Evolutionary conservation across 2,888 invertebrate species (phyloP), one percentile per base, ranked within the genome.

Genomic region (Watsonalla cultraria): DNA sequence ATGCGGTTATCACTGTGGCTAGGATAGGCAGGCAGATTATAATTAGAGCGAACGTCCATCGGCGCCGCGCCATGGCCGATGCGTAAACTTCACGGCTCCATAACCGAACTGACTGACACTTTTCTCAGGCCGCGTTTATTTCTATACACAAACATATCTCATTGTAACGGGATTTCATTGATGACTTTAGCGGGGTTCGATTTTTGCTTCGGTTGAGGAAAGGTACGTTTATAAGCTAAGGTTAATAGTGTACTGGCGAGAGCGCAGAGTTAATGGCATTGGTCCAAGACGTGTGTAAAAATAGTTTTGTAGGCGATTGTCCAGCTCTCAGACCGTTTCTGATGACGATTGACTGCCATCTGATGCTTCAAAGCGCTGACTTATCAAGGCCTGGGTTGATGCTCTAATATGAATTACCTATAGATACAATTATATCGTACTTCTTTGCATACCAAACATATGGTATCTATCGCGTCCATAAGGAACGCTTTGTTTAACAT

Each of bases 191-290:
- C 70, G 75, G 75, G 76, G 70, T 76, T 70, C 72, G 69, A 72
- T 74, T 73, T 70, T 71, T 66, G 67, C 69, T 65, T 85, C 78
- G 70, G 74, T 72, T 65, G 76, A 37, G 75, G 80, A 80, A 80
- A 78, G 80, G 81, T 77, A 76, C 78, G 82, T 78, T 78, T 82
- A 78, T 75, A 73, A 70, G 92, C 75, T 92, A 90, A 72, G 92
- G 92, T 85, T 94, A 94, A 77, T 93, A 93, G 67, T 93, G 76
- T 77, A 94, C 93, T 78, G 94, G 87, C 82, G 91, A 86, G 54
- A 93, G 84, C 58, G 93, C 93, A 72, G 92, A 91, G 68, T 73
- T 75, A 76, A 80, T 90, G 90, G 90, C 90, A 83, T 60, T 57
- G 72, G 70, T 86, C 90, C 90, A 90, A 89, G 78, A 80, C 75